Evolutionary conservation across 2,888 invertebrate genomes (phyloP).

Genomic region (Papilio elwesi): DNA sequence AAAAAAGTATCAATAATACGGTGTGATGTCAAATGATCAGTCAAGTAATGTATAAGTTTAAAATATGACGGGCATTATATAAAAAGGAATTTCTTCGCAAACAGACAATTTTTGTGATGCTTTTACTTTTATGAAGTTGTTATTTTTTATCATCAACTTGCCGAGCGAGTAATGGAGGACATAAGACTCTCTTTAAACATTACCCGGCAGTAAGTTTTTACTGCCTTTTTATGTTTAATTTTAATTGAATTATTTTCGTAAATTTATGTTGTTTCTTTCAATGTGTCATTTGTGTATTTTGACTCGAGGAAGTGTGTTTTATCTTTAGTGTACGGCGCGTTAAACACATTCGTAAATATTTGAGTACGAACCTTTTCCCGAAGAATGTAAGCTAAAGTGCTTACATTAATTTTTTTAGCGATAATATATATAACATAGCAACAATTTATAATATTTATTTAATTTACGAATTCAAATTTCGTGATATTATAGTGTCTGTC

Average conservation of each 20-base stretch:
- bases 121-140: conserved; percentile 41
- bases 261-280: conserved; percentile 13
- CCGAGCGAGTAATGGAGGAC: conserved; percentile 32
- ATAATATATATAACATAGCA: no score
- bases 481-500: no score
- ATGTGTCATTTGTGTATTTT: conserved; percentile 21
- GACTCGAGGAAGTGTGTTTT: conserved; percentile 11
- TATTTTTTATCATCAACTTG: conserved; percentile 42
- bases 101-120: conserved; percentile 36
- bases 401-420: no score
- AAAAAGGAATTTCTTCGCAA: conserved; percentile 36
- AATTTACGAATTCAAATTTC: no score
- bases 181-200: conserved; percentile 34
- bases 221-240: conserved; percentile 26
- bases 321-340: neutral
- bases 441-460: no score
- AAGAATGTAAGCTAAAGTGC: neutral
- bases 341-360: conserved; percentile 30
- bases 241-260: conserved; percentile 36
- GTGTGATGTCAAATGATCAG: neutral
- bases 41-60: conserved; percentile 27
- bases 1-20: neutral
- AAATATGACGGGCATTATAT: conserved; percentile 27
- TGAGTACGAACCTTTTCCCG: conserved; percentile 3
- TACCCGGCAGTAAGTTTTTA: conserved; percentile 19